Percentiles rank a stretch among this genome's conserved stretches.
Evolutionary conservation across 2,113 vertebrate species (phyloP).

Genomic region (Myiopsitta monachus): DNA sequence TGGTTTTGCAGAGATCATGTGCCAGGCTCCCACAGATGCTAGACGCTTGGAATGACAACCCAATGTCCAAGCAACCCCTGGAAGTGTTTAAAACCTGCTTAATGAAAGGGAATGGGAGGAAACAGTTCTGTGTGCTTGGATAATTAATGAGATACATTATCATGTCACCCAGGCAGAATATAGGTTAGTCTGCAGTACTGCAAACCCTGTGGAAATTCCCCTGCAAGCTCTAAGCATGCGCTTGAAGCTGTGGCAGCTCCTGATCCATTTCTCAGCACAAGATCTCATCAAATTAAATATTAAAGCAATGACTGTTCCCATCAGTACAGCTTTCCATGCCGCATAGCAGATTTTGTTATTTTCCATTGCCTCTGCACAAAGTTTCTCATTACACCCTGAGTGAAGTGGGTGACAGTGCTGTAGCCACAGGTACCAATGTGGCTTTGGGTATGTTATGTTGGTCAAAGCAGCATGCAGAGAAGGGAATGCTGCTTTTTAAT

Average conservation of each 20-base stretch:
- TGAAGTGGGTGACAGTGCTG: neutral
- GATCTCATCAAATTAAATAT: neutral
- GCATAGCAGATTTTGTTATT: neutral
- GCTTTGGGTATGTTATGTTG: neutral
- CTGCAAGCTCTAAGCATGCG: fast-evolving
- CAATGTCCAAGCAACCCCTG: neutral
- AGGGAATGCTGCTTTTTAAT: neutral
- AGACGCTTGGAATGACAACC: neutral
- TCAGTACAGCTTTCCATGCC: neutral
- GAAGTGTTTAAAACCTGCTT: neutral
- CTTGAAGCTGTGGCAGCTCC: neutral
- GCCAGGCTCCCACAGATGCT: neutral
- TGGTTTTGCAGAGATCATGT: neutral
- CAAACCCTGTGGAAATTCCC: neutral
- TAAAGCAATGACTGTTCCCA: neutral
- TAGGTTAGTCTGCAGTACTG: fast-evolving
- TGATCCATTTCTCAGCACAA: neutral
- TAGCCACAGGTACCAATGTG: neutral
- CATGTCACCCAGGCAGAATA: neutral
- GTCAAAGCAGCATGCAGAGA: neutral
- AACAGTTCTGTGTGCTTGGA: neutral
- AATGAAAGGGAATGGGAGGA: neutral
- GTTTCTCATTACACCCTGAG: neutral
- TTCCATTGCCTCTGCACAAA: neutral
- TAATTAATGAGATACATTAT: neutral